These are phyloP conservation scores for Hymenopus coronatus DNA, from an alignment of 2,888 invertebrate genomes.

Conservation along the genomic window DNA sequence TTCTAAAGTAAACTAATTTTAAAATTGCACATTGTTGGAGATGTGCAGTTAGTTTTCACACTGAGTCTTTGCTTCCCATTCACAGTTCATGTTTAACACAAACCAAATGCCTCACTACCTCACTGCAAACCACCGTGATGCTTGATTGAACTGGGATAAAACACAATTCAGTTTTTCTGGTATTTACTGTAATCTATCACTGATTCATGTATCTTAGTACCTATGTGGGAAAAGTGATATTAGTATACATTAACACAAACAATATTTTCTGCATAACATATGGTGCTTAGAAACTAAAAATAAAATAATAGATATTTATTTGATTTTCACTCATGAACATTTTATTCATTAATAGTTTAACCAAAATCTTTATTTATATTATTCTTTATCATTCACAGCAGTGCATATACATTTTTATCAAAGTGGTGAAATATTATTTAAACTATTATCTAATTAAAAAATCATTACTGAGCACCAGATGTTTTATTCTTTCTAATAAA, in stretches of 20 bases:
- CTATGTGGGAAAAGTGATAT: background rate
- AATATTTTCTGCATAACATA: no score
- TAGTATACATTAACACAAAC: background rate
- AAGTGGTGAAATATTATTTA: no score
- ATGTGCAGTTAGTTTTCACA: background rate
- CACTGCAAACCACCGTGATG: constrained; percentile 13
- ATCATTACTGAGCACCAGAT: background rate
- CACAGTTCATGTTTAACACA: constrained; percentile 4
- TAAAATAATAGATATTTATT: no score
- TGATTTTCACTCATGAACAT: no score
- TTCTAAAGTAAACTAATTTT: background rate
- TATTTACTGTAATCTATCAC: background rate
- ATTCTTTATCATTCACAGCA: no score
- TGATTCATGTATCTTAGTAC: background rate
- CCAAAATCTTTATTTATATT: no score
- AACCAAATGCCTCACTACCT: constrained; percentile 26
- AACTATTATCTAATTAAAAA: background rate
- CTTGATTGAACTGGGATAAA: background rate
- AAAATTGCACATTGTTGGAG: background rate
- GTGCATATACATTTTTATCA: no score
- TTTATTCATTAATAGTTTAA: no score
- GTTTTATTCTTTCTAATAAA: background rate
- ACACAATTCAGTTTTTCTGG: background rate
- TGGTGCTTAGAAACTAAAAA: no score
- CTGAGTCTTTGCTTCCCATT: background rate